Conservation (phyloP, 2,888 invertebrate genomes). For the Odontothrips loti region DNA sequence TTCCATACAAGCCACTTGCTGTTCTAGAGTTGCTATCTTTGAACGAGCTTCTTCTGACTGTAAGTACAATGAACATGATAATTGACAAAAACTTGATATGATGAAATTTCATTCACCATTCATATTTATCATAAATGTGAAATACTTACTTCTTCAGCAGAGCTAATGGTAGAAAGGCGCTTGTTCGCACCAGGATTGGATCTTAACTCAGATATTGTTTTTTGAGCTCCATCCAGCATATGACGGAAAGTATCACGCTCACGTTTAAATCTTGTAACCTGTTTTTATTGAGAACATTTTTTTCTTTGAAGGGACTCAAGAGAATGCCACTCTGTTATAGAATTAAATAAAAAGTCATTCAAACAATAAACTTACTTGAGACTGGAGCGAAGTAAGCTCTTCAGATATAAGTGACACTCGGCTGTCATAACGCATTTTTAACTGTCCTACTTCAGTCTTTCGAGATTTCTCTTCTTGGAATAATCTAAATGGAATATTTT, state of each 20-base stretch:
- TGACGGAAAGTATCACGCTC: slow-evolving; percentile 87
- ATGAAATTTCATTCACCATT: slow-evolving; percentile 32
- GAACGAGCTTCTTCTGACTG: slow-evolving; percentile 66
- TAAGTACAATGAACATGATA: slow-evolving; percentile 33
- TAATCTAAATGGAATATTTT: slow-evolving; percentile 37
- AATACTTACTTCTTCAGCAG: slow-evolving; percentile 58
- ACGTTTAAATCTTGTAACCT: slow-evolving; percentile 67
- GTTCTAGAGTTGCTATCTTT: slow-evolving; percentile 70
- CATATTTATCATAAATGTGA: slow-evolving; percentile 34
- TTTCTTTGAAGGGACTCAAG: background rate
- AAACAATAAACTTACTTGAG: slow-evolving; percentile 48
- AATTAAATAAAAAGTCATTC: background rate
- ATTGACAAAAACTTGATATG: slow-evolving; percentile 32
- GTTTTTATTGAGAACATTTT: slow-evolving; percentile 39
- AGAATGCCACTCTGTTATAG: background rate
- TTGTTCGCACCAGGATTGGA: slow-evolving; percentile 47
- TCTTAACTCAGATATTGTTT: slow-evolving; percentile 73
- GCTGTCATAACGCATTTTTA: slow-evolving; percentile 79
- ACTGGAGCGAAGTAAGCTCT: slow-evolving; percentile 76
- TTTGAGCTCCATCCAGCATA: slow-evolving; percentile 83
- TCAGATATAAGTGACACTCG: slow-evolving; percentile 75
- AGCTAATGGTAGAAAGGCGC: slow-evolving; percentile 58
- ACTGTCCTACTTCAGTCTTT: slow-evolving; percentile 64
- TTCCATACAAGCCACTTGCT: slow-evolving; percentile 79
- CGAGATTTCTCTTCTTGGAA: slow-evolving; percentile 41